A percentile compares a stretch with the other conserved stretches of the same genome.
phyloP scores from a whole-genome alignment of 2,797 vertebrate genomes.

The Danio tinwini region DNA sequence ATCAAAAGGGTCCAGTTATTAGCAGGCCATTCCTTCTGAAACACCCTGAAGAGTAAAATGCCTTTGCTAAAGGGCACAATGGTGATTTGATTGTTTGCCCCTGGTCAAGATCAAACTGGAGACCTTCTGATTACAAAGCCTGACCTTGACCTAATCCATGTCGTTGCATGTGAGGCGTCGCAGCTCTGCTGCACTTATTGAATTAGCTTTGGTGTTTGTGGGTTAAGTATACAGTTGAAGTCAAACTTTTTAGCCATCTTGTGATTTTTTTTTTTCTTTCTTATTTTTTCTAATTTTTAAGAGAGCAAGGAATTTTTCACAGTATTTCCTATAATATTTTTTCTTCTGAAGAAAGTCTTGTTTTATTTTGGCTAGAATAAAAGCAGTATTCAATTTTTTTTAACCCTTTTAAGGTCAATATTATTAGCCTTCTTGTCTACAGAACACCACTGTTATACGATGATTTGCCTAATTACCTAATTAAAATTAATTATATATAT shows the following conservation, averaged over 20 bases:
- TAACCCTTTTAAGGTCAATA: no score
- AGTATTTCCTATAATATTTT: no score
- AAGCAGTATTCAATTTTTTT: no score
- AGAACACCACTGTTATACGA: no score
- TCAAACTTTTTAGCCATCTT: no score
- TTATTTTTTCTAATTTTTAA: no score
- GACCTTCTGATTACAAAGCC: constrained; percentile 5
- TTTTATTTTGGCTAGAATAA: no score
- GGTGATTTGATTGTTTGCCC: background rate
- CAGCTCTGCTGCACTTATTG: background rate
- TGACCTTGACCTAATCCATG: background rate
- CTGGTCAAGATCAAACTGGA: background rate
- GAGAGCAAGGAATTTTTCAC: no score
- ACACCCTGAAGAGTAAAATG: background rate
- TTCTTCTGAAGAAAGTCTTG: no score
- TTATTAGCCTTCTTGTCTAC: no score
- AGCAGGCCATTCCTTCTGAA: background rate
- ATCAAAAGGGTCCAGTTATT: background rate
- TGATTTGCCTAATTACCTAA: no score
- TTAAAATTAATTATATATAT: no score
- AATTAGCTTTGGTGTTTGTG: background rate
- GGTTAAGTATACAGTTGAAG: background rate
- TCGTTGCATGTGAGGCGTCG: background rate
- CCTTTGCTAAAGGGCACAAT: background rate
- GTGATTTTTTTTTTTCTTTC: background rate